Percentiles rank a stretch among this genome's conserved stretches.
Evolutionary conservation across 2,888 invertebrate species (phyloP).

Genomic region (Blastobasis lacticolella): DNA sequence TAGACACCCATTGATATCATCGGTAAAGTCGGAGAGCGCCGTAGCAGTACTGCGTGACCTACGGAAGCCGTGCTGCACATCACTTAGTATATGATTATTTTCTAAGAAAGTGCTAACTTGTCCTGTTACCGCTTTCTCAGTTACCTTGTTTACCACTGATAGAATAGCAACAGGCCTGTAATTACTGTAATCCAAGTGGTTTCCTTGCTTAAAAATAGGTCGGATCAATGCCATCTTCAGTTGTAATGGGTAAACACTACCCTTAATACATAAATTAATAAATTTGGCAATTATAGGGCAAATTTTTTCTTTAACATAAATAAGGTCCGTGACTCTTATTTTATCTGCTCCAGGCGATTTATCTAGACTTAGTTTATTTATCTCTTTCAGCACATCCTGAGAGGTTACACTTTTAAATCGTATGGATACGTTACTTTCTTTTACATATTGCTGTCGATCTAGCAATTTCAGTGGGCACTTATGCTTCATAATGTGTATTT

Average conservation of each 20-base stretch:
- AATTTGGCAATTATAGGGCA: not conserved
- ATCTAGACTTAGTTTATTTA: not conserved
- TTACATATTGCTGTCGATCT: not conserved
- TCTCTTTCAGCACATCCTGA: not conserved
- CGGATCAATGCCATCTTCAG: no score
- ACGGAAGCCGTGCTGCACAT: no score
- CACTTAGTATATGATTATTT: no score
- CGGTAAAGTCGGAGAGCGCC: slow-evolving; percentile 3
- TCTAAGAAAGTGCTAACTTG: no score
- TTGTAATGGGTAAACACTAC: not conserved
- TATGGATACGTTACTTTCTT: not conserved
- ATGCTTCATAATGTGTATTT: not conserved
- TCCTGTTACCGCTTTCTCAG: no score
- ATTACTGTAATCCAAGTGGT: no score
- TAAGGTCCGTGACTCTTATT: not conserved
- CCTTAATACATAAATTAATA: not conserved
- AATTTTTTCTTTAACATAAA: not conserved
- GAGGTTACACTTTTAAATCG: not conserved
- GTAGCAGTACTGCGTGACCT: no score
- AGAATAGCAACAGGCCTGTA: no score
- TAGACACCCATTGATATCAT: slow-evolving; percentile 7
- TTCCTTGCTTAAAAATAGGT: no score
- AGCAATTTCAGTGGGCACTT: not conserved
- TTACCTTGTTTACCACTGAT: no score
- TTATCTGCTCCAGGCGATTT: slow-evolving; percentile 4